phyloP scores from a whole-genome alignment of 2,888 invertebrate genomes.

The Eupeodes luniger region DNA sequence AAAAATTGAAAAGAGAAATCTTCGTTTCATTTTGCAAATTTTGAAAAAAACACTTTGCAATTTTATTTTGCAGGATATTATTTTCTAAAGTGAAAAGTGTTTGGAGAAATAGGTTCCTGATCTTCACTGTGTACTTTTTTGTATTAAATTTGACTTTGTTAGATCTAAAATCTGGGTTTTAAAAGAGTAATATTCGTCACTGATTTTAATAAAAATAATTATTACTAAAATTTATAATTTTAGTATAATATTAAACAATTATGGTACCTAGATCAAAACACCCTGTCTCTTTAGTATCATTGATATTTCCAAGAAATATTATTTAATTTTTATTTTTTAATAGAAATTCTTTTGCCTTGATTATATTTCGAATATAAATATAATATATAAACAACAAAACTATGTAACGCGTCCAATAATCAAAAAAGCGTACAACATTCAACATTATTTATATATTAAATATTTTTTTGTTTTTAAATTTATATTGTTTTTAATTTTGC shows the following conservation, averaged over 20 bases:
- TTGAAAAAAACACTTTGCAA: no score
- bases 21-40: no score
- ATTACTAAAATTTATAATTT: no score
- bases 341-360: background rate
- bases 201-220: no score
- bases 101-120: no score
- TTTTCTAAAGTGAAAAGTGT: no score
- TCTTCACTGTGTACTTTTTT: no score
- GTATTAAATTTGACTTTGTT: no score
- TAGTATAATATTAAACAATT: background rate
- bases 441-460: constrained; percentile 33
- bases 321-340: background rate
- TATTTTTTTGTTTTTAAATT: constrained; percentile 3
- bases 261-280: background rate
- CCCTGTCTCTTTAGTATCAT: background rate
- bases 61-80: no score
- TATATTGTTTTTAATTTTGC: constrained; percentile 25
- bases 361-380: constrained; percentile 2
- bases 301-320: background rate
- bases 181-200: no score
- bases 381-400: constrained; percentile 21
- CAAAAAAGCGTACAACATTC: constrained; percentile 58
- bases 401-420: constrained; percentile 38
- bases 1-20: no score
- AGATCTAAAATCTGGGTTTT: no score